These are phyloP conservation scores for Nematolebias whitei DNA, from an alignment of 2,113 vertebrate genomes.

Conservation along the genomic window DNA sequence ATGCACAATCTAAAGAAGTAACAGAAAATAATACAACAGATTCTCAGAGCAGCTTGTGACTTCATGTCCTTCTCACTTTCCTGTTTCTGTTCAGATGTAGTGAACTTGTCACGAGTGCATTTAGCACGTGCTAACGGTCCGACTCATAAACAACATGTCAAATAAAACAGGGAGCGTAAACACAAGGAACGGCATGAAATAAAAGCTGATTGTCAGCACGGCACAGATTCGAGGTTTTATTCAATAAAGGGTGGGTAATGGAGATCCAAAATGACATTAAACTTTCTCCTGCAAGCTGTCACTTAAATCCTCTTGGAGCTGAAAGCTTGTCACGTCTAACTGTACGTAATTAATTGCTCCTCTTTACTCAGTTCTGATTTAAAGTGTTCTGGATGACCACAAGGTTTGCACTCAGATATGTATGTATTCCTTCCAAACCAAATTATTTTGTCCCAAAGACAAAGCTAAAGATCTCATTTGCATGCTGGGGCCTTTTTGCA, in stretches of 20 bases:
- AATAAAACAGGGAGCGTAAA: constrained; percentile 26
- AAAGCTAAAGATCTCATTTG: constrained; percentile 79
- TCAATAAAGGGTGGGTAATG: constrained; percentile 66
- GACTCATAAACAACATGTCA: constrained; percentile 13
- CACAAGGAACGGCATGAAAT: neutral
- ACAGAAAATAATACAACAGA: too few relatives aligned
- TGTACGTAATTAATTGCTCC: constrained; percentile 75
- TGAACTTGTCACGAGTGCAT: neutral
- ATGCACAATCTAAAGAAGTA: too few relatives aligned
- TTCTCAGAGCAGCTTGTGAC: too few relatives aligned
- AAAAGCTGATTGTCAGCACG: constrained; percentile 47
- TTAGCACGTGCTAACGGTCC: neutral
- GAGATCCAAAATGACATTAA: constrained; percentile 66
- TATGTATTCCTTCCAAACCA: constrained; percentile 77
- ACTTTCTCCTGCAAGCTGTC: constrained; percentile 61
- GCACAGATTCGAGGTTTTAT: constrained; percentile 52
- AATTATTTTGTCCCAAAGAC: constrained; percentile 71
- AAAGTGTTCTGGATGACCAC: constrained; percentile 64
- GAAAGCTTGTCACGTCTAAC: constrained; percentile 70
- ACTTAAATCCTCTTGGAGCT: constrained; percentile 59
- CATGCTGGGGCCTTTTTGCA: constrained; percentile 60
- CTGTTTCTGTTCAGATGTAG: neutral
- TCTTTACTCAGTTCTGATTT: constrained; percentile 50
- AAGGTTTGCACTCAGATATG: constrained; percentile 70
- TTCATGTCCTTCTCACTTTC: neutral